Percentiles rank a stretch among this genome's conserved stretches.
Conservation (phyloP, 2,797 vertebrate species). For the Catostomus latipinnis region DNA sequence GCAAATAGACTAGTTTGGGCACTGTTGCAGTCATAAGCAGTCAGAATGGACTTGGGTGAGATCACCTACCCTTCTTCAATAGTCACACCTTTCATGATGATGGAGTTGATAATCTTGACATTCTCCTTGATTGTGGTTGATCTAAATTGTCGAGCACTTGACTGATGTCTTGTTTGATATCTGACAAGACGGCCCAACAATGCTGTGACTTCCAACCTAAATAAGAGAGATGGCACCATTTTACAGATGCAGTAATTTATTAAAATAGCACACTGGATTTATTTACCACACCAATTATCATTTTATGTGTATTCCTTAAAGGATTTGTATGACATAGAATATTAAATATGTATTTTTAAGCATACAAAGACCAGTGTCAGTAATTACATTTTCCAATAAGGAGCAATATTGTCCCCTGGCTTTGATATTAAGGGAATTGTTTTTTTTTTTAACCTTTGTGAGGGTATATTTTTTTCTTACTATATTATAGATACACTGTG, state of each 20-base stretch:
- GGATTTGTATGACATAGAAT: too few species aligned
- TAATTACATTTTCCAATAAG: too few species aligned
- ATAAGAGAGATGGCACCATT: not conserved
- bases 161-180: slow-evolving; percentile 92
- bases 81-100: slow-evolving; percentile 96
- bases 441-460: too few species aligned
- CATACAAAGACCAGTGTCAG: too few species aligned
- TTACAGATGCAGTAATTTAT: not conserved
- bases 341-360: too few species aligned
- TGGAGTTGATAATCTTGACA: slow-evolving; percentile 92
- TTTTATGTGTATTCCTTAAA: too few species aligned
- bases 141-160: slow-evolving; percentile 87
- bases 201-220: slow-evolving; percentile 91
- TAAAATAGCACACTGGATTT: not conserved
- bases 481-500: too few species aligned
- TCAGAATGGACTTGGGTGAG: not conserved
- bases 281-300: too few species aligned
- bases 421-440: too few species aligned
- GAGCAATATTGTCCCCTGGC: too few species aligned
- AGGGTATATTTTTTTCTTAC: too few species aligned
- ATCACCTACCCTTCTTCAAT: slow-evolving; percentile 92
- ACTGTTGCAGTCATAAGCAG: not conserved
- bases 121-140: slow-evolving; percentile 86
- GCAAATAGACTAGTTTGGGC: too few species aligned
- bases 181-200: slow-evolving; percentile 88